Evolutionary conservation across 2,113 vertebrate genomes (phyloP).

Genomic region (Chlamydotis undulata): DNA sequence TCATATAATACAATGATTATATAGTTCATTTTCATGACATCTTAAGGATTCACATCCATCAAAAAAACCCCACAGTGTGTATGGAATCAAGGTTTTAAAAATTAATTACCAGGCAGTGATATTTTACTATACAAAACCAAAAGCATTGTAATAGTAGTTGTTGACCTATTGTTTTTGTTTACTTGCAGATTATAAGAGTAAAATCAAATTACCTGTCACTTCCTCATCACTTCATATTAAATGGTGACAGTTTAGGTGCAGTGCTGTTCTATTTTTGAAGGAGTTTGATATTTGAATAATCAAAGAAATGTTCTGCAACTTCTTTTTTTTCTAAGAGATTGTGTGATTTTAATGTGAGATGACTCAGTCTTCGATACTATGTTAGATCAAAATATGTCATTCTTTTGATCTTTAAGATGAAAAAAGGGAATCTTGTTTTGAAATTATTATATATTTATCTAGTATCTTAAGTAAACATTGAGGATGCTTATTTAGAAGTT

Average conservation of each 20-base stretch:
- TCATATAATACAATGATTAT: neutral
- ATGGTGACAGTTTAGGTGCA: neutral
- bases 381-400: neutral
- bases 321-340: neutral
- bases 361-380: neutral
- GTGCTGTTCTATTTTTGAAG: neutral
- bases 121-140: neutral
- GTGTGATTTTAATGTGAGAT: neutral
- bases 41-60: neutral
- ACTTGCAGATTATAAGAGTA: neutral
- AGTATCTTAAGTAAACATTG: neutral
- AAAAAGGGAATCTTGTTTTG: neutral
- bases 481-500: neutral
- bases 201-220: conserved; percentile 3
- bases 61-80: neutral
- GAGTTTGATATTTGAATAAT: conserved; percentile 24
- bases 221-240: conserved; percentile 6
- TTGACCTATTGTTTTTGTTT: neutral
- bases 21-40: neutral
- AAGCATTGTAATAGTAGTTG: neutral
- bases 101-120: neutral
- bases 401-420: conserved; percentile 13
- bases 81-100: neutral
- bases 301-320: neutral
- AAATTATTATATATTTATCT: neutral